A percentile compares a stretch with the other conserved stretches of the same genome.
Evolutionary conservation across 2,113 vertebrate genomes (phyloP).

Genomic region (Eptatretus burgeri): DNA sequence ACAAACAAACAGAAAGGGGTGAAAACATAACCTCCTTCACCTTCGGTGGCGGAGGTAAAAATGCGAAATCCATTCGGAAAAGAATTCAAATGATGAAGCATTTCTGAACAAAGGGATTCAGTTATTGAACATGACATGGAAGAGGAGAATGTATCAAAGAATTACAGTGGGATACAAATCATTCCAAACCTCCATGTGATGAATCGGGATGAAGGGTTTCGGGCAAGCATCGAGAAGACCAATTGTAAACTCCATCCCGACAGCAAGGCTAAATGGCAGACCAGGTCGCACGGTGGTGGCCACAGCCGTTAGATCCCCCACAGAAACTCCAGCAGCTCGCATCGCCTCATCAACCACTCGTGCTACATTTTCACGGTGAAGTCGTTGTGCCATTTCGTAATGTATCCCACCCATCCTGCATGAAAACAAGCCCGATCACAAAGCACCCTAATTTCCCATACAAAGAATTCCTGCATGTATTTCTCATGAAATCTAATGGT

Average conservation of each 20-base stretch:
- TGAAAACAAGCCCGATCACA: slow-evolving; percentile 8
- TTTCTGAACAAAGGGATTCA: too few relatives aligned
- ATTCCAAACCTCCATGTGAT: slow-evolving; percentile 52
- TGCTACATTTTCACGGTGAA: slow-evolving; percentile 48
- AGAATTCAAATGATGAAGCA: too few relatives aligned
- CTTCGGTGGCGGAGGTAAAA: too few relatives aligned
- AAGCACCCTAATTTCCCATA: background rate
- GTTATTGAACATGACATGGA: too few relatives aligned
- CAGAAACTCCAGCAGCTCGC: slow-evolving; percentile 18
- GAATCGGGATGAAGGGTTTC: slow-evolving; percentile 57
- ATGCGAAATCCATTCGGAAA: too few relatives aligned
- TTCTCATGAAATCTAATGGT: too few relatives aligned
- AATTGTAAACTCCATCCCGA: slow-evolving; percentile 42
- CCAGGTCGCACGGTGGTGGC: slow-evolving; percentile 66
- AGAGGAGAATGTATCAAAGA: too few relatives aligned
- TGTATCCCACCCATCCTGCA: slow-evolving; percentile 58
- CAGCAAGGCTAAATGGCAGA: slow-evolving; percentile 34
- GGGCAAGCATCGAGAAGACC: slow-evolving; percentile 29
- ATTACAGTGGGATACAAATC: too few relatives aligned
- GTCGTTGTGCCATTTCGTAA: slow-evolving; percentile 42
- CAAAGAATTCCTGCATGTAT: too few relatives aligned
- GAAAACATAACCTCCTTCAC: too few relatives aligned
- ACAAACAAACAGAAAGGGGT: too few relatives aligned
- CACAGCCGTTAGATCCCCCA: slow-evolving; percentile 31
- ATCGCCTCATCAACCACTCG: slow-evolving; percentile 41